Base-by-base conservation (phyloP, 2,113 vertebrate genomes). In the Heteronetta atricapilla region DNA sequence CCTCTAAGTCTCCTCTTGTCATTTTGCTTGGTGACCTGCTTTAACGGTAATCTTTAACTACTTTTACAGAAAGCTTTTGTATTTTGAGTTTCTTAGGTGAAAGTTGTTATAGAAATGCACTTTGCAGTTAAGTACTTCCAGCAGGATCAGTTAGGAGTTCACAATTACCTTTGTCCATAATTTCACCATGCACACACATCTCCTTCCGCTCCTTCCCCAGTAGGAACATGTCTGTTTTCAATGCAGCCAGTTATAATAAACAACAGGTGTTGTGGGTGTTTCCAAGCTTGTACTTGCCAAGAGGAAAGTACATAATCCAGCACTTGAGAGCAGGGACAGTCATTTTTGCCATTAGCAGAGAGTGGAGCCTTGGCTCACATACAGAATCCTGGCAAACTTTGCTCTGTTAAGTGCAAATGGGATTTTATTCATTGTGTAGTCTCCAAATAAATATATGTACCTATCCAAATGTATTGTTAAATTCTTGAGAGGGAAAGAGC, bases 361-460 rank as follows among this genome's bases (percentile, higher is more conserved):
- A 78, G 28, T 58, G 76, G 82, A 97, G 97, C 86, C 83, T 97
- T 97, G 95, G 91, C 94, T 98, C 80, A 44, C 78, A 36, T 21
- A 42, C 4, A 56, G 50, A 92, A 90, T 93, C 63, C 82, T 95
- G 96, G 97, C 91, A 96, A 95, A 97, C 89, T 97, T 92, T 80
- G 93, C 89, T 97, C 89, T 90, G 94, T 68, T 97, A 97, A 97
- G 87, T 89, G 93, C 88, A 97, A 97, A 95, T 91, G 95, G 95
- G 92, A 96, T 97, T 91, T 96, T 91, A 93, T 87, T 92, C 91
- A 96, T 96, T 97, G 87, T 97, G 74, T 91, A 84, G 58, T 53
- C 26, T 87, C 96, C 96, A 98, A 98, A 95, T 90, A 97, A 97
- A 96, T 98, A 96, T 96, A 95, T 97, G 83, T 79, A 95, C 86